Conservation (phyloP, 1,140 invertebrate genomes). For the Eciton burchellii region DNA sequence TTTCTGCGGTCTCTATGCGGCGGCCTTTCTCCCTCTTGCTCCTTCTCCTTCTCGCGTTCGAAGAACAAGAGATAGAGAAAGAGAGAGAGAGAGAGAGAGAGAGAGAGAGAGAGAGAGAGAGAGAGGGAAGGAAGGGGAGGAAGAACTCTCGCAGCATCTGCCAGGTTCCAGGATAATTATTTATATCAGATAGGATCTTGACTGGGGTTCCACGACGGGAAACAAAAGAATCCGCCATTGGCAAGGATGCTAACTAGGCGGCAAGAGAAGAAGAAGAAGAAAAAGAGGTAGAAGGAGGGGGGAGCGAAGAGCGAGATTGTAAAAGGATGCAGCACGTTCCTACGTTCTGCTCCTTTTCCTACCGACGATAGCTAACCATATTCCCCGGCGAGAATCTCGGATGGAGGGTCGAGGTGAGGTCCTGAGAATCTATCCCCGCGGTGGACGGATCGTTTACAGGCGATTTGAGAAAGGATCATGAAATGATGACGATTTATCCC, state of each 20-base stretch:
- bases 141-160: slow-evolving; percentile 75
- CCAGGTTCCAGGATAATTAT: slow-evolving; percentile 83
- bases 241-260: slow-evolving; percentile 61
- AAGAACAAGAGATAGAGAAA: slow-evolving; percentile 49
- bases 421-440: slow-evolving; percentile 65
- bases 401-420: slow-evolving; percentile 52
- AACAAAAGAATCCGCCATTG: slow-evolving; percentile 82
- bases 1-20: slow-evolving; percentile 62
- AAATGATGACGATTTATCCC: slow-evolving; percentile 28
- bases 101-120: slow-evolving; percentile 48
- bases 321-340: slow-evolving; percentile 43
- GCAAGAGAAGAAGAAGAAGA: background rate
- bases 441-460: slow-evolving; percentile 11
- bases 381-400: slow-evolving; percentile 25
- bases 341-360: slow-evolving; percentile 63
- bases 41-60: background rate
- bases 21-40: slow-evolving; percentile 31
- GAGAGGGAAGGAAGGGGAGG: background rate
- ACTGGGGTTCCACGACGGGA: slow-evolving; percentile 78
- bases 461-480: slow-evolving; percentile 42
- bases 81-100: background rate
- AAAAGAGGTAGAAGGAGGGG: slow-evolving; percentile 43
- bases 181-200: slow-evolving; percentile 85
- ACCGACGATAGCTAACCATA: slow-evolving; percentile 56
- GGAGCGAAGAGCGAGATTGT: too few species aligned